Percentiles rank a stretch among this genome's conserved stretches.
Evolutionary conservation across 1,140 invertebrate species (phyloP).

Genomic region (Wasmannia auropunctata): DNA sequence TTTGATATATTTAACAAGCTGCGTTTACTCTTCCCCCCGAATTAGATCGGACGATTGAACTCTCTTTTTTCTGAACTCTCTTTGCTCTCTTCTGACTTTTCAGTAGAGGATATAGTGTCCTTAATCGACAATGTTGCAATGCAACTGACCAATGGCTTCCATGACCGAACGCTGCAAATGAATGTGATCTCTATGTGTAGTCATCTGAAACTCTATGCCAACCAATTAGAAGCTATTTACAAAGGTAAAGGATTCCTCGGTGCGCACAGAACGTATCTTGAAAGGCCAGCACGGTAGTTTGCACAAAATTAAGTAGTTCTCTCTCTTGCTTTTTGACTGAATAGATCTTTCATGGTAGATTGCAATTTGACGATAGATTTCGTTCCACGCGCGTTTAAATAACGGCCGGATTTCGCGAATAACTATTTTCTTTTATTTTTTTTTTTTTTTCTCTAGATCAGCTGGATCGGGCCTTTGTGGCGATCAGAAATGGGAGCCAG

Average conservation of each 20-base stretch:
- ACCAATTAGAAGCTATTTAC: constrained; percentile 90
- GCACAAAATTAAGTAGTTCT: not conserved
- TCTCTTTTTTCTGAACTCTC: not conserved
- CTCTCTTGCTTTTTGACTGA: not conserved
- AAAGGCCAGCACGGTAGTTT: not conserved
- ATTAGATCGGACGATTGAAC: not conserved
- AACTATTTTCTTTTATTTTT: no score
- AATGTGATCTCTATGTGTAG: constrained; percentile 89
- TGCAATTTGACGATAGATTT: not conserved
- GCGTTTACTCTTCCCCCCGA: not conserved
- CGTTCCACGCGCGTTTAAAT: not conserved
- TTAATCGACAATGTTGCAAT: constrained; percentile 89
- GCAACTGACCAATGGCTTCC: constrained; percentile 88
- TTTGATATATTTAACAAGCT: not conserved
- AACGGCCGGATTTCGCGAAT: not conserved
- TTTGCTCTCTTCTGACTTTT: constrained; percentile 67
- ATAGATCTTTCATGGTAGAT: not conserved
- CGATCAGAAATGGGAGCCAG: constrained; percentile 94
- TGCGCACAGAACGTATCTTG: constrained; percentile 73
- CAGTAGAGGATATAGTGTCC: constrained; percentile 90
- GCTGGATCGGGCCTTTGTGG: constrained; percentile 91
- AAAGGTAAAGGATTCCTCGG: constrained; percentile 87
- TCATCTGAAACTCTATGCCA: constrained; percentile 90
- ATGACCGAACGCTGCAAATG: constrained; percentile 87
- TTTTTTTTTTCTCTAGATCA: constrained; percentile 85